Percentiles rank a stretch among this genome's conserved stretches.
These are phyloP conservation scores for Pentalonia nigronervosa DNA, from an alignment of 1,140 invertebrate species.

Conservation along the genomic window DNA sequence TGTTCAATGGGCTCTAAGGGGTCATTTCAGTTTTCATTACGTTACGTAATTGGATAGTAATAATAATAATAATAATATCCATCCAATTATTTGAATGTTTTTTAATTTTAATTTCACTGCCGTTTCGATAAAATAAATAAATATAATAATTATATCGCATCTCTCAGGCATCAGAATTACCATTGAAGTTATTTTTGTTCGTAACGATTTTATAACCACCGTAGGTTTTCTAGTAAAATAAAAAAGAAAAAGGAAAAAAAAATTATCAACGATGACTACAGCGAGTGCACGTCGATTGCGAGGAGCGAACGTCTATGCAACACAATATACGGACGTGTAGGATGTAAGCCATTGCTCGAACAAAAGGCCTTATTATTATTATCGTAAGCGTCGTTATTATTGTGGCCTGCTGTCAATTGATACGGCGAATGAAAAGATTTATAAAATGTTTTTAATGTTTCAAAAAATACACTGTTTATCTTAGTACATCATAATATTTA, in stretches of 20 bases:
- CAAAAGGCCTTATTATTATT: background rate
- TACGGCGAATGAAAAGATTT: background rate
- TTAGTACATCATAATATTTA: background rate
- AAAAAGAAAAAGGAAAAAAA: too few relatives aligned
- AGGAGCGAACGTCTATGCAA: background rate
- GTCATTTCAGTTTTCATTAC: background rate
- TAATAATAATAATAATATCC: background rate
- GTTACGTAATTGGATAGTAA: background rate
- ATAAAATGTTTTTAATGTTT: conserved; percentile 28
- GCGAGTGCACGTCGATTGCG: background rate
- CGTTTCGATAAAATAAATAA: background rate
- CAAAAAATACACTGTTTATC: background rate
- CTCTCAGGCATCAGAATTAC: background rate
- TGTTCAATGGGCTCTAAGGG: conserved; percentile 1
- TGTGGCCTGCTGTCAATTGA: background rate
- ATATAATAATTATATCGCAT: background rate
- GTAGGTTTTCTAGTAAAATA: background rate
- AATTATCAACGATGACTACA: background rate
- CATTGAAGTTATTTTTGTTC: background rate
- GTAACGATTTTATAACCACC: background rate
- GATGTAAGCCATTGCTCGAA: background rate
- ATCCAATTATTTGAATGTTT: background rate
- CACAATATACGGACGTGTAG: background rate
- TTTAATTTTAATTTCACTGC: background rate
- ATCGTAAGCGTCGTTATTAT: background rate